A percentile compares a stretch with the other conserved stretches of the same genome.
phyloP scores from a whole-genome alignment of 2,888 invertebrate genomes.

The Eupeodes luniger region DNA sequence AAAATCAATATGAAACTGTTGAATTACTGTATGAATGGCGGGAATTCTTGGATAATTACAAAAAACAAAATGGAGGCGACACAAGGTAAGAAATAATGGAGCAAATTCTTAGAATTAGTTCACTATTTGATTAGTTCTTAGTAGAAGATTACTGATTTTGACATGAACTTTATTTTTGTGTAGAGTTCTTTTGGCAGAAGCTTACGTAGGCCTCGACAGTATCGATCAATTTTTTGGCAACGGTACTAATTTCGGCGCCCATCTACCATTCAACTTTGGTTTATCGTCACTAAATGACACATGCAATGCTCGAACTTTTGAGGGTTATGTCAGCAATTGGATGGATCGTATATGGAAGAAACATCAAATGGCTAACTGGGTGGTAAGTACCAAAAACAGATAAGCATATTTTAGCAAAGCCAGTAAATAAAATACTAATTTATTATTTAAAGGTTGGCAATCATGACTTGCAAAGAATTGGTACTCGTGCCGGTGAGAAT shows the following conservation, averaged over 20 bases:
- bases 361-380: slow-evolving; percentile 87
- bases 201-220: slow-evolving; percentile 85
- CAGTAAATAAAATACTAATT: background rate
- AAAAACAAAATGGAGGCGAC: slow-evolving; percentile 79
- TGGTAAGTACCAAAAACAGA: slow-evolving; percentile 83
- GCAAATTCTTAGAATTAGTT: too few relatives aligned
- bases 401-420: too few relatives aligned
- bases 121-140: too few relatives aligned
- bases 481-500: slow-evolving; percentile 86
- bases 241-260: slow-evolving; percentile 84
- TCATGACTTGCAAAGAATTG: slow-evolving; percentile 88
- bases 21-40: slow-evolving; percentile 86
- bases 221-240: slow-evolving; percentile 87
- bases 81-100: slow-evolving; percentile 78
- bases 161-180: background rate
- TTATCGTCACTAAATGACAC: slow-evolving; percentile 85
- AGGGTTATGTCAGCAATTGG: slow-evolving; percentile 86
- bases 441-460: slow-evolving; percentile 86
- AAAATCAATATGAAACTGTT: slow-evolving; percentile 86
- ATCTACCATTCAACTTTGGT: slow-evolving; percentile 88
- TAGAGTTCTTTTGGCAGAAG: slow-evolving; percentile 86
- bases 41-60: slow-evolving; percentile 85
- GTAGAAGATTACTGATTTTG: background rate
- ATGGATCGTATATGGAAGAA: slow-evolving; percentile 85
- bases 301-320: slow-evolving; percentile 85